Percentiles rank a stretch among this genome's conserved stretches.
Evolutionary conservation across 2,888 invertebrate genomes (phyloP).

Genomic region (Tyria jacobaeae): DNA sequence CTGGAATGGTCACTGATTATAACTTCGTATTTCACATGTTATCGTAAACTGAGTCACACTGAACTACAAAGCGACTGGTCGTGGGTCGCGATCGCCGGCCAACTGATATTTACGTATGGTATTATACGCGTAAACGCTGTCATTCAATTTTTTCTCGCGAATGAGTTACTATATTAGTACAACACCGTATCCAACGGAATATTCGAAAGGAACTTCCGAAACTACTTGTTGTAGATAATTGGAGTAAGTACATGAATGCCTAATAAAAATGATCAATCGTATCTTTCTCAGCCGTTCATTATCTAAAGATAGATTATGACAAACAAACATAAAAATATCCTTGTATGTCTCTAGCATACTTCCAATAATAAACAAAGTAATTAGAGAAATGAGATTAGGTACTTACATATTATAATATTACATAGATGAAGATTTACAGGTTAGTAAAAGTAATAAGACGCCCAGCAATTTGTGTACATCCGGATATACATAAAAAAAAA

Average conservation of each 20-base stretch:
- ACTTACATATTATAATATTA: no score
- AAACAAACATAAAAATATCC: no score
- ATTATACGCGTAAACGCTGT: conserved; percentile 24
- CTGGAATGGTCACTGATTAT: neutral
- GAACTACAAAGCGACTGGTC: conserved; percentile 24
- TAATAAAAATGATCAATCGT: neutral
- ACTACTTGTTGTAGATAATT: neutral
- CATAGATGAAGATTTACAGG: no score
- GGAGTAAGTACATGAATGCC: neutral
- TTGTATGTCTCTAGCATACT: no score
- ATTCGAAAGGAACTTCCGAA: neutral
- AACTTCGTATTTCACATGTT: neutral
- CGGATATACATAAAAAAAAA: no score
- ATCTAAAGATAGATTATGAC: neutral
- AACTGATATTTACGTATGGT: neutral
- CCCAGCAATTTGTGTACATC: no score
- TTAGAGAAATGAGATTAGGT: no score
- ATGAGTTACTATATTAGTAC: neutral
- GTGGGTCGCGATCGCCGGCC: conserved; percentile 24
- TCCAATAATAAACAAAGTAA: no score
- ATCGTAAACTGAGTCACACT: neutral
- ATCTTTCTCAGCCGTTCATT: neutral
- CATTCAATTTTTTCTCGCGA: conserved; percentile 40
- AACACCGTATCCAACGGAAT: neutral
- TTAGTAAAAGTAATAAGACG: no score